phyloP scores from a whole-genome alignment of 2,797 vertebrate genomes.

The Rhincodon typus region DNA sequence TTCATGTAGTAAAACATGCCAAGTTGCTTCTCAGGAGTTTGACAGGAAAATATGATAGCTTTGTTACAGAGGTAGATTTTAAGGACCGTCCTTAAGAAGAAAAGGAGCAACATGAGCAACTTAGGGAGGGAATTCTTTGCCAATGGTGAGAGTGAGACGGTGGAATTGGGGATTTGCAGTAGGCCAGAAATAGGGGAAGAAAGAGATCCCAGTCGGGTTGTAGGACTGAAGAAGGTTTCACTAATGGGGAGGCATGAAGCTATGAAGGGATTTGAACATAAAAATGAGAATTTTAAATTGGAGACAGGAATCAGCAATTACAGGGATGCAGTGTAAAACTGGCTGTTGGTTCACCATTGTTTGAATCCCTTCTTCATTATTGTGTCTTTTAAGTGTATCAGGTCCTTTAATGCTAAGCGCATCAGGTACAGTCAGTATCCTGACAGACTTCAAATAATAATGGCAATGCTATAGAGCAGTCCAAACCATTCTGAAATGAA shows the following conservation, averaged over 20 bases:
- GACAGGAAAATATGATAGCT: too few species aligned
- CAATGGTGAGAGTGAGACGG: not conserved
- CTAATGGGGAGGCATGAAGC: too few species aligned
- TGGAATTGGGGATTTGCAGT: not conserved
- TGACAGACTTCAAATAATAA: constrained; percentile 24
- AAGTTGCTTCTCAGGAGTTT: not conserved
- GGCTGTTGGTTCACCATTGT: not conserved
- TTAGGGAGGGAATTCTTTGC: not conserved
- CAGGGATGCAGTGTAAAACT: not conserved
- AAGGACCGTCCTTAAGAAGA: not conserved
- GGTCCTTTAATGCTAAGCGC: constrained; percentile 10
- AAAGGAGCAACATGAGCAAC: not conserved
- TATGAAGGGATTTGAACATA: not conserved
- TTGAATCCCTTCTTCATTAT: not conserved
- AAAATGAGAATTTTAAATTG: constrained; percentile 13
- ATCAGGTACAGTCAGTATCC: constrained; percentile 29
- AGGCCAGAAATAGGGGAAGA: not conserved
- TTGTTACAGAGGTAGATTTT: not conserved
- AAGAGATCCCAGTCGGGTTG: not conserved
- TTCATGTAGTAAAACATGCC: not conserved
- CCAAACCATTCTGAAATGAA: constrained; percentile 14
- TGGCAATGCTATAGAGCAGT: constrained; percentile 9
- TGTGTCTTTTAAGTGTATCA: not conserved
- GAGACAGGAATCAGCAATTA: not conserved
- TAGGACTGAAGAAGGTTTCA: not conserved